phyloP scores from a whole-genome alignment of 2,888 invertebrate species.

The Choreutis nemorana region DNA sequence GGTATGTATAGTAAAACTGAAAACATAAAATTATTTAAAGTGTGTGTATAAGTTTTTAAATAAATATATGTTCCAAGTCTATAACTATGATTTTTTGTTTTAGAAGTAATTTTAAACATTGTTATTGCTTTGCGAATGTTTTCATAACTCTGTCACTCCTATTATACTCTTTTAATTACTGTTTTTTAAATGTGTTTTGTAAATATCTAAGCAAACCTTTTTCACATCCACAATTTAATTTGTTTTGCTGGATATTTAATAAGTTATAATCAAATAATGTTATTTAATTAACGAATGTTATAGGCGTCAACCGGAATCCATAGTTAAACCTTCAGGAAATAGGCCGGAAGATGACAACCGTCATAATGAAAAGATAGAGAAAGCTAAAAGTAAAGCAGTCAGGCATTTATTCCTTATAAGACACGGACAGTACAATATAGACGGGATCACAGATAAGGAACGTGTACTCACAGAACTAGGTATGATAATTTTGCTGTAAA shows the following conservation, averaged over 20 bases:
- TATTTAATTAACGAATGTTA: too few relatives aligned
- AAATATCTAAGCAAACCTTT: neutral
- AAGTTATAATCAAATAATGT: neutral
- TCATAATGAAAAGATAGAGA: slow-evolving; percentile 72
- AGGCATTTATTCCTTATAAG: slow-evolving; percentile 91
- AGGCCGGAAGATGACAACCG: slow-evolving; percentile 71
- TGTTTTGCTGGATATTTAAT: neutral
- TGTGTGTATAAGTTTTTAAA: too few relatives aligned
- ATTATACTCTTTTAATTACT: too few relatives aligned
- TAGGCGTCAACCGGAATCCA: slow-evolving; percentile 77
- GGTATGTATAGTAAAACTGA: too few relatives aligned
- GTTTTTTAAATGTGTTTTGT: neutral
- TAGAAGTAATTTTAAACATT: too few relatives aligned
- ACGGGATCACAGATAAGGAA: slow-evolving; percentile 75
- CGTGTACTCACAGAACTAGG: slow-evolving; percentile 84
- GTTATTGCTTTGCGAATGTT: too few relatives aligned
- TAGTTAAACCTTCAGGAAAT: slow-evolving; percentile 68
- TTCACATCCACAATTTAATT: neutral
- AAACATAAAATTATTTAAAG: too few relatives aligned
- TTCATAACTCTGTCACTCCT: too few relatives aligned
- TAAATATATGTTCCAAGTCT: slow-evolving; percentile 2
- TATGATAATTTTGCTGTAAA: too few relatives aligned
- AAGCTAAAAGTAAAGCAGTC: slow-evolving; percentile 67
- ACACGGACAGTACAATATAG: slow-evolving; percentile 92
- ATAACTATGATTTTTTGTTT: slow-evolving; percentile 1